phyloP scores from a whole-genome alignment of 2,797 vertebrate genomes.

The Bradypus variegatus region DNA sequence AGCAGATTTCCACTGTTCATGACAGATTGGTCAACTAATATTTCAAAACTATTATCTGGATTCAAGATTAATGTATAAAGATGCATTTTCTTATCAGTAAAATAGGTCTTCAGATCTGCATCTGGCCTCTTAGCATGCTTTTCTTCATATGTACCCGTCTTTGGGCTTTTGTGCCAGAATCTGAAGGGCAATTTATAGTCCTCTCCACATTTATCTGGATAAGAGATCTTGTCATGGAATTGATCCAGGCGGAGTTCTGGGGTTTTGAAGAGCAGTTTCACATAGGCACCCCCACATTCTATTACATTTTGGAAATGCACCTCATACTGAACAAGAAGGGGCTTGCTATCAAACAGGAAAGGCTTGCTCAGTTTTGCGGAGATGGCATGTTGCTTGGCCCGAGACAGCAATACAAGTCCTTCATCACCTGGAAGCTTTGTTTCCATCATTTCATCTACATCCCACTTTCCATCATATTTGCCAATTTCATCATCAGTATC shows the following conservation, averaged over 20 bases:
- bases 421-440: conserved; percentile 91
- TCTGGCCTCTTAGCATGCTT: conserved; percentile 96
- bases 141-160: conserved; percentile 91
- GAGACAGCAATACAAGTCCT: conserved; percentile 91
- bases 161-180: conserved; percentile 96
- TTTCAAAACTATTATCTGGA: conserved; percentile 94
- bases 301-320: conserved; percentile 98
- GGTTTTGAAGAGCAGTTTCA: conserved; percentile 92
- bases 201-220: conserved; percentile 97
- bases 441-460: conserved; percentile 94
- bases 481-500: conserved; percentile 94
- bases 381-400: conserved; percentile 97
- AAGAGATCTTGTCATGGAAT: conserved; percentile 97
- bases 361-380: conserved; percentile 87
- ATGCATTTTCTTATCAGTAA: conserved; percentile 97
- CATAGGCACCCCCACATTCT: conserved; percentile 96
- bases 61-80: conserved; percentile 94
- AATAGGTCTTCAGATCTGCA: conserved; percentile 90
- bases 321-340: conserved; percentile 96
- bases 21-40: conserved; percentile 90
- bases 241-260: conserved; percentile 87
- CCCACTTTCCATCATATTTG: conserved; percentile 97
- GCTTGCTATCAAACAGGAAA: conserved; percentile 88
- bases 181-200: conserved; percentile 99
- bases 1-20: conserved; percentile 94